Evolutionary conservation across 1,140 invertebrate species (phyloP), one percentile per base, ranked within the genome.

Genomic region (Batillaria attramentaria): DNA sequence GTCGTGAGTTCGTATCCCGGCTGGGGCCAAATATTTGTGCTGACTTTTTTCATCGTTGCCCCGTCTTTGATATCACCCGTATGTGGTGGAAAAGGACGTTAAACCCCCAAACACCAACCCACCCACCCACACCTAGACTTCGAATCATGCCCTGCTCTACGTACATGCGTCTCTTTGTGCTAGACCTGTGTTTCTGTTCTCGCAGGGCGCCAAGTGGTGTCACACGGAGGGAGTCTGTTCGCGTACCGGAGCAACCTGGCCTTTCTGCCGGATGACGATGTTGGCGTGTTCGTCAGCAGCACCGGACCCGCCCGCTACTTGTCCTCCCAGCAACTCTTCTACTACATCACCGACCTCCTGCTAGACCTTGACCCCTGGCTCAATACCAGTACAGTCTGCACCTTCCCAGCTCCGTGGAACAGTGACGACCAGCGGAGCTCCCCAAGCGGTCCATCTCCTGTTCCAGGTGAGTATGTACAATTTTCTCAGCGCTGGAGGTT

Each of bases 341-440:
- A 68, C 60, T 74, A 66, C 70, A 65, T 66, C 3, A 74, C 70
- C 16, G 83, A 84, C 60, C 31, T 83, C 13, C 20, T 78, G 33
- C 37, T 83, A 31, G 81, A 72, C n/a, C 70, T 62, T 37, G 69
- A 79, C 39, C 81, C 81, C 4, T 84, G 83, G 83, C 35, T 84
- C 0, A 78, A 83, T 57, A 46, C 43, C 1, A 77, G 76, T 1
- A 74, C 68, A 18, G 73, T 50, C 6, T 84, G 83, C 74, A 43
- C 24, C 2, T 84, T 79, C 72, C 83, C 83, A 24, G 46, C 70
- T 57, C 79, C 78, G 20, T 83, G 79, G 78, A 31, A 68, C 3
- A 75, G n/a, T n/a, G n/a, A n/a, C n/a, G n/a, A n/a, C n/a, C n/a
- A n/a, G n/a, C n/a, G n/a, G n/a, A n/a, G n/a, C n/a, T n/a, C n/a